Conservation (phyloP, 1,140 invertebrate species). For the Pararge aegeria region DNA sequence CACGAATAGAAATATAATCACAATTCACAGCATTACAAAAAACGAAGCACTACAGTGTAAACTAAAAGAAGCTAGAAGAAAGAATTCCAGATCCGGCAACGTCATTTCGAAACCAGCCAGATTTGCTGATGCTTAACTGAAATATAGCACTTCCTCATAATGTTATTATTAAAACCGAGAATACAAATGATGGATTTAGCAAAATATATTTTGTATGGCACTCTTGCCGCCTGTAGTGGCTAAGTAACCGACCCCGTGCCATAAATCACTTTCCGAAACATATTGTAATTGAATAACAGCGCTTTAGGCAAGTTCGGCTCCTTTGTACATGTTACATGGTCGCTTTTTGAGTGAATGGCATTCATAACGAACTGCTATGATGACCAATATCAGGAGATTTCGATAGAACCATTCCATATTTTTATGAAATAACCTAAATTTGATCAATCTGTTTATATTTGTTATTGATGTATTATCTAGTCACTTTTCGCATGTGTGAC, state of each 20-base stretch:
- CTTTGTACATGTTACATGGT: conserved; percentile 16
- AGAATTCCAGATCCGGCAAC: too few species aligned
- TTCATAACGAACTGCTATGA: conserved; percentile 18
- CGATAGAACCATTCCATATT: conserved; percentile 16
- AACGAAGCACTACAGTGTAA: too few species aligned
- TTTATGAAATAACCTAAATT: conserved; percentile 1
- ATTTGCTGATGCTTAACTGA: too few species aligned
- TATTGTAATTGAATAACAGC: conserved; percentile 57
- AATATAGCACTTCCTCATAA: neutral
- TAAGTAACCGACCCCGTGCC: conserved; percentile 19
- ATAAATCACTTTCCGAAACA: conserved; percentile 54
- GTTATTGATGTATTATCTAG: too few species aligned
- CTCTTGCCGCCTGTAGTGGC: conserved; percentile 16
- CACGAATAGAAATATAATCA: too few species aligned
- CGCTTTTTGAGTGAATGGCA: conserved; percentile 24
- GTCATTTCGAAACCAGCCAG: neutral
- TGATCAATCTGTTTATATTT: too few species aligned
- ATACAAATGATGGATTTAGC: conserved; percentile 8
- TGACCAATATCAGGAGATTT: conserved; percentile 23
- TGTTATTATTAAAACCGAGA: neutral
- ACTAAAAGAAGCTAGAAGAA: too few species aligned
- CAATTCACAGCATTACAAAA: too few species aligned
- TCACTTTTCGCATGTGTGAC: too few species aligned
- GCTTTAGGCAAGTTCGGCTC: conserved; percentile 20
- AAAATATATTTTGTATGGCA: conserved; percentile 20